phyloP scores from a whole-genome alignment of 2,797 vertebrate genomes.

The Clamator glandarius region DNA sequence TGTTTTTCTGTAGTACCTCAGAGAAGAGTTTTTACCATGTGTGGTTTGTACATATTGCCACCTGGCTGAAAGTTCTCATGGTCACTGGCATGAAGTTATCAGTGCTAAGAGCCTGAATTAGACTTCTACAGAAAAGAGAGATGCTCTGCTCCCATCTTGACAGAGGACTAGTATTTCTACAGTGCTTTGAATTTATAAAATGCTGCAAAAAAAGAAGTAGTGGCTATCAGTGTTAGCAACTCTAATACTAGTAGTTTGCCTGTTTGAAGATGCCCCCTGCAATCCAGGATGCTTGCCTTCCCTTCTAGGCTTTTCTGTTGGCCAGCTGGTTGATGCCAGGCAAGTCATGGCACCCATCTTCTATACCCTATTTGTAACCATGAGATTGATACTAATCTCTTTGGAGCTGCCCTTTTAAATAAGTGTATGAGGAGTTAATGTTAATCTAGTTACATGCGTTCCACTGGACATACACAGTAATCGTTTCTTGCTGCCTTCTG shows the following conservation, averaged over 20 bases:
- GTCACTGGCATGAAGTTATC: not conserved
- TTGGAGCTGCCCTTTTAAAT: not conserved
- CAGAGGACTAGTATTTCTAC: not conserved
- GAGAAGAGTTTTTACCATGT: not conserved
- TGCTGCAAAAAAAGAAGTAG: not conserved
- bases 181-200: not conserved
- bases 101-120: not conserved
- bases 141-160: not conserved
- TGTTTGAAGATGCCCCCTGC: not conserved
- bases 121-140: not conserved
- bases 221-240: not conserved
- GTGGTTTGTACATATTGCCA: not conserved
- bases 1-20: not conserved
- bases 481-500: not conserved
- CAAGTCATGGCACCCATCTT: not conserved
- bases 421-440: not conserved
- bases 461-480: not conserved
- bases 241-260: not conserved
- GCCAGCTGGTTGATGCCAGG: not conserved
- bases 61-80: not conserved
- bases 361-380: accelerated
- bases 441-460: not conserved
- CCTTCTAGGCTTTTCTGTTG: not conserved
- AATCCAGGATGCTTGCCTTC: not conserved
- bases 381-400: not conserved